Evolutionary conservation across 2,888 invertebrate species (phyloP), one percentile per base, ranked within the genome.

Genomic region (Cylindroiulus punctatus): DNA sequence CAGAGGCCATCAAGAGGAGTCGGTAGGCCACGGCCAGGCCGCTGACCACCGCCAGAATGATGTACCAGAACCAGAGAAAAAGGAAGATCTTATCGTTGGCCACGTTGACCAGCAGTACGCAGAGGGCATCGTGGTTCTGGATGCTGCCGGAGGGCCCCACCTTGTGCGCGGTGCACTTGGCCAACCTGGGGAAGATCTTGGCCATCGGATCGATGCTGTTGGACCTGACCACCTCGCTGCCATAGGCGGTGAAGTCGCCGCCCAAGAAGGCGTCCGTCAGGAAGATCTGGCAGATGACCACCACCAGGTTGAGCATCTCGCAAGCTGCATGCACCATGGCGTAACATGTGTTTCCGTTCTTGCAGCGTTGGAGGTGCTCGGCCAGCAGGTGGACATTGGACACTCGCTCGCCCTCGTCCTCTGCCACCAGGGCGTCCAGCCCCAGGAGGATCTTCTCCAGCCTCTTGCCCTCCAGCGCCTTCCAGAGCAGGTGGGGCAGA

Each of bases 1-100:
- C 97, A 87, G 91, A 92, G 92, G 96, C 95, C 91, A 97, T 96
- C 90, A 97, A 96, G 90, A 97, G 93, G 91, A 96, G 92, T 90
- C 93, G 91, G 93, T 97, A 97, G 90, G 96, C 92, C 89, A 97
- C 93, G 89, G 96, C 96, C 91, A 96, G 44, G 90, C 95, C 93
- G 88, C 97, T 96, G 89, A 97, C 93, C 90, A 94, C 91, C 89
- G 88, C 87, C 85, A 89, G 86, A 30, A 88, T 47, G n/a, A 89
- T 87, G 76, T 88, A 87, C 89, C 89, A 89, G 85, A 89, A 88
- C 89, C 89, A 89, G 87, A 89, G 88, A 86, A 89, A 88, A 42
- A 88, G 40, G 87, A 88, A 89, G 82, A 89, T 88, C 87, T 89
- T 89, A 87, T 90, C 90, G 87, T 90, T 90, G 87, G 90, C 89